Base-by-base conservation (phyloP, 2,888 invertebrate genomes). In the Mesoligia furuncula region DNA sequence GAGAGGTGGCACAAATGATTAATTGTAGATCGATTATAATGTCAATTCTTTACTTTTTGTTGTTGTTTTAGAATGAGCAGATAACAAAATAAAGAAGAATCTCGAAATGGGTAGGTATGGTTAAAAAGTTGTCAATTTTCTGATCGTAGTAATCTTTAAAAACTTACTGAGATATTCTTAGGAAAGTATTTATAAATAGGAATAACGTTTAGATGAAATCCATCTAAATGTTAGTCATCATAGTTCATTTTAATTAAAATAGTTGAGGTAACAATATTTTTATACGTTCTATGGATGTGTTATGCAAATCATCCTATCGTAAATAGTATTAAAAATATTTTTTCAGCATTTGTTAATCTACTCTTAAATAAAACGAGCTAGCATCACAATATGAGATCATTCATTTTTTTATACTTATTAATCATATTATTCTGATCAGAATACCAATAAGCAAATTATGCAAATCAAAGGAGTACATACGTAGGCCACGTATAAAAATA, bases 341-440 rank as follows among this genome's bases (percentile, higher is more conserved):
- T 86, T 83, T 81, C 77, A 68, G 79, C 79, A 87, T 73, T 81
- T 85, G 79, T 87, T 77, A 62, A 73, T 75, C 70, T 85, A 81
- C 68, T 77, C 79, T 88, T 83, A 85, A 77, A 76, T 76, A 80
- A 83, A 75, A 73, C 73, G 74, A 86, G 73, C 85, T 81, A 83
- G 59, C 80, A 88, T 88, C 85, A 87, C 84, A 87, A 75, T 78
- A 74, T 88, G 89, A 88, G 88, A 88, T 88, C 88, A 88, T 77
- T 79, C 36, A 75, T 73, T 75, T 75, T 69, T 69, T 62, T 75
- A 77, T 81, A 75, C 73, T 78, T 87, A 81, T 78, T 81, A 78
- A 74, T 73, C 61, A 76, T 78, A 80, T 80, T 73, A 83, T 83
- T 79, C 76, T 69, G 69, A 80, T 75, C 71, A 68, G 45, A 79